Conservation (phyloP, 2,113 vertebrate genomes). For the Tor tambroides region DNA sequence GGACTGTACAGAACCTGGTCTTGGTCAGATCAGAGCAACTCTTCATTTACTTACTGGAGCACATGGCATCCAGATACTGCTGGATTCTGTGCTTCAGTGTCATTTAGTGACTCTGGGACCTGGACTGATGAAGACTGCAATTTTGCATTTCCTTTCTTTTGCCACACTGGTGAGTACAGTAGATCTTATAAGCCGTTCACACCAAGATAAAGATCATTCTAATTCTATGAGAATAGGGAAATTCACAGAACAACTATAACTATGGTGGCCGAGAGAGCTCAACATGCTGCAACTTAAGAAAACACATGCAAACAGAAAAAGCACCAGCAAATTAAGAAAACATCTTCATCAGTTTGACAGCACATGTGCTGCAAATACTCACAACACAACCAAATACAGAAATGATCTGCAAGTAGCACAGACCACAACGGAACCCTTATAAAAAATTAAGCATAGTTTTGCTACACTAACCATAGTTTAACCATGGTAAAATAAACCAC, state of each 20-base stretch:
- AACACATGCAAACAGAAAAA: too few species aligned
- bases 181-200: background rate
- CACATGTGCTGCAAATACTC: too few species aligned
- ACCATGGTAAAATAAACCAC: background rate
- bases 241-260: background rate
- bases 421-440: too few species aligned
- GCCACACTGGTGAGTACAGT: slow-evolving; percentile 28
- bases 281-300: too few species aligned
- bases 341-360: too few species aligned
- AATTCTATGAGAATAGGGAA: background rate
- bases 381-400: too few species aligned
- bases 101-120: background rate
- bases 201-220: too few species aligned
- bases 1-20: slow-evolving; percentile 49
- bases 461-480: too few species aligned
- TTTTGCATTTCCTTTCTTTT: slow-evolving; percentile 12
- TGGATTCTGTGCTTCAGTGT: slow-evolving; percentile 24
- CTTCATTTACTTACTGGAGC: slow-evolving; percentile 40
- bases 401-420: too few species aligned
- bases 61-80: slow-evolving; percentile 11
- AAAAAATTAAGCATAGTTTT: too few species aligned
- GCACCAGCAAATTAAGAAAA: too few species aligned
- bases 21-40: slow-evolving; percentile 51
- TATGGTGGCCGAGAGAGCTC: background rate
- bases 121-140: slow-evolving; percentile 41